A percentile compares a stretch with the other conserved stretches of the same genome.
Evolutionary conservation across 2,888 invertebrate species (phyloP).

Genomic region (Muscina levida): DNA sequence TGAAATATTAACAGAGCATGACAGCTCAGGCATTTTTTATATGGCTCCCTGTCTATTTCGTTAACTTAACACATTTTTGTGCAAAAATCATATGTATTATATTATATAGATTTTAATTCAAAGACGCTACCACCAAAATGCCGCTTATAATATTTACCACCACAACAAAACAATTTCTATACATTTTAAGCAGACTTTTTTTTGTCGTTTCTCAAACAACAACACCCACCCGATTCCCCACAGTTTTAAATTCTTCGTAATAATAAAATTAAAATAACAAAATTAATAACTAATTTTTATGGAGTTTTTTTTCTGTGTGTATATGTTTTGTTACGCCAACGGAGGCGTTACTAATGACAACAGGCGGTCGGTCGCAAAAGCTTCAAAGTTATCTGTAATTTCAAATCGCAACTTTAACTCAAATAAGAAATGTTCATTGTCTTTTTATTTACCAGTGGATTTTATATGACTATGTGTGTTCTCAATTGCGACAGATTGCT

Average conservation of each 20-base stretch:
- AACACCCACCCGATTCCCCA: constrained; percentile 1
- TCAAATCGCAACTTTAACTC: constrained; percentile 57
- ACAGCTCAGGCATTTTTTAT: background rate
- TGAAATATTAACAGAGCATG: constrained; percentile 5
- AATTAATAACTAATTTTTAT: constrained; percentile 47
- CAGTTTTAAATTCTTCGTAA: constrained; percentile 27
- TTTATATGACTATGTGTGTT: too few species aligned
- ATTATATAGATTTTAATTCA: too few species aligned
- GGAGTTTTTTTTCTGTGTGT: background rate
- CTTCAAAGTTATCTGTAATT: constrained; percentile 62
- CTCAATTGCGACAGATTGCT: too few species aligned
- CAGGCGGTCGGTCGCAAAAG: constrained; percentile 62
- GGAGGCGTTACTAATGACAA: constrained; percentile 68
- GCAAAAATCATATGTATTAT: too few species aligned
- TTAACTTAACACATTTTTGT: too few species aligned
- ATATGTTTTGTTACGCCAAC: constrained; percentile 50
- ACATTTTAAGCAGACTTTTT: too few species aligned
- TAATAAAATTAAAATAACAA: constrained; percentile 30
- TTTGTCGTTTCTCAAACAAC: too few species aligned
- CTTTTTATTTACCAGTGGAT: too few species aligned
- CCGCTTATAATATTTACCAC: too few species aligned
- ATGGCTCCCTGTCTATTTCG: too few species aligned
- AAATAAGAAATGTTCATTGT: constrained; percentile 39
- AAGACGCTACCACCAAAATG: too few species aligned
- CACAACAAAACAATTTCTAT: too few species aligned